A percentile compares a stretch with the other conserved stretches of the same genome.
phyloP scores from a whole-genome alignment of 2,888 invertebrate species.

The Watsonalla cultraria region DNA sequence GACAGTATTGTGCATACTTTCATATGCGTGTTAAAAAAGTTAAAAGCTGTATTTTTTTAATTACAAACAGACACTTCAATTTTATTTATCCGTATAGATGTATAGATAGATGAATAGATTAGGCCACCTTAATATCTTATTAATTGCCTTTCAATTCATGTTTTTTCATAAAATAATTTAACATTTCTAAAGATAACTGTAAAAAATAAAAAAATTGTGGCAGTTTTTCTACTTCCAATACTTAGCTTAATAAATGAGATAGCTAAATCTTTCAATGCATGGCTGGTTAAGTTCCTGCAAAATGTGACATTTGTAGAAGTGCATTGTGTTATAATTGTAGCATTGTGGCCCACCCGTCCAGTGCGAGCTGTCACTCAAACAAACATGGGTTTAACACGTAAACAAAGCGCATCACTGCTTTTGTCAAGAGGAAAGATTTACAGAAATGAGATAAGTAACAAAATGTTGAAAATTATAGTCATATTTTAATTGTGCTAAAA shows the following conservation, averaged over 20 bases:
- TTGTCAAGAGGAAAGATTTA: slow-evolving; percentile 28
- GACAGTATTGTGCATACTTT: no score
- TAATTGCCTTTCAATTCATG: no score
- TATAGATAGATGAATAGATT: no score
- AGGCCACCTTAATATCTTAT: no score
- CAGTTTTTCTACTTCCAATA: no score
- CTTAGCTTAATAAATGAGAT: slow-evolving; percentile 1
- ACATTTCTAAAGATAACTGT: no score
- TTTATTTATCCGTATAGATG: no score
- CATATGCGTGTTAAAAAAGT: no score
- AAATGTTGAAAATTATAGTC: slow-evolving; percentile 2
- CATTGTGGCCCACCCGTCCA: slow-evolving; percentile 52
- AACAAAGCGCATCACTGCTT: slow-evolving; percentile 52
- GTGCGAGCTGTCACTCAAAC: slow-evolving; percentile 47
- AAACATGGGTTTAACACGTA: slow-evolving; percentile 63
- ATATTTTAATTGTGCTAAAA: not conserved
- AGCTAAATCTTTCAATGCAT: slow-evolving; percentile 13
- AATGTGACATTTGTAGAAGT: slow-evolving; percentile 26
- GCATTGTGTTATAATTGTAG: slow-evolving; percentile 43
- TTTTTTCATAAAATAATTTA: no score
- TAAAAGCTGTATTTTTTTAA: no score
- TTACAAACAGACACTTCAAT: no score
- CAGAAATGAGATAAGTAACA: slow-evolving; percentile 11
- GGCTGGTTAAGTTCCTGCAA: slow-evolving; percentile 24
- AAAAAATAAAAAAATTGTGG: no score